Percentiles rank a stretch among this genome's conserved stretches.
Conservation (phyloP, 1,140 invertebrate species). For the Drosophila sulfurigaster region DNA sequence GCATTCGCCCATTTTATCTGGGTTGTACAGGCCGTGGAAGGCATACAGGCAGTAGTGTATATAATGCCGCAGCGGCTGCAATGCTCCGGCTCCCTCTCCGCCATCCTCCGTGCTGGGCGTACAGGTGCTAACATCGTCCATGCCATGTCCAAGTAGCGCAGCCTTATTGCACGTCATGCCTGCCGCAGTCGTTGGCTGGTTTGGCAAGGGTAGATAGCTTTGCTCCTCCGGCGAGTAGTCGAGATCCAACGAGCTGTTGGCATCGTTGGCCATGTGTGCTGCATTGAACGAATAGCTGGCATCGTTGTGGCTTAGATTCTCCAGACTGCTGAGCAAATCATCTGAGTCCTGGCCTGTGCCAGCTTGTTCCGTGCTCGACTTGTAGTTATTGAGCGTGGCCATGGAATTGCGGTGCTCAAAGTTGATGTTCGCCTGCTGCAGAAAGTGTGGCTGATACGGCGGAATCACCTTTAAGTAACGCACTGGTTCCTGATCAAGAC, state of each 20-base stretch:
- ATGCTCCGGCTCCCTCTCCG: slow-evolving; percentile 46
- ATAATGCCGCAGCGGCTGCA: slow-evolving; percentile 76
- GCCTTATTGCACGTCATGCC: neutral
- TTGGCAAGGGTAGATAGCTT: slow-evolving; percentile 72
- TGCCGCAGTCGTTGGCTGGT: slow-evolving; percentile 20
- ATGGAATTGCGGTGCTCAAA: slow-evolving; percentile 65
- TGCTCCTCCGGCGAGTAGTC: slow-evolving; percentile 79
- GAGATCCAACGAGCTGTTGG: slow-evolving; percentile 62
- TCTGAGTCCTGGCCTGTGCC: slow-evolving; percentile 79
- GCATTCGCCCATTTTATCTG: slow-evolving; percentile 85
- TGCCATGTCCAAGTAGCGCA: slow-evolving; percentile 31
- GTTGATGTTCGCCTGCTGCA: slow-evolving; percentile 76
- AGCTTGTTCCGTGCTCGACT: slow-evolving; percentile 72
- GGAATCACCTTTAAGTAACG: slow-evolving; percentile 83
- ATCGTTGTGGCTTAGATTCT: slow-evolving; percentile 80
- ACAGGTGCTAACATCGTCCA: slow-evolving; percentile 57
- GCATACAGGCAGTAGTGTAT: slow-evolving; percentile 87
- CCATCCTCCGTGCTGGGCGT: slow-evolving; percentile 51
- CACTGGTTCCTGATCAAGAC: slow-evolving; percentile 72
- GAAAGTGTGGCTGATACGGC: slow-evolving; percentile 72
- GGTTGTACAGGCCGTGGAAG: slow-evolving; percentile 86
- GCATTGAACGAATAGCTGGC: slow-evolving; percentile 67
- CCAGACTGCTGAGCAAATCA: slow-evolving; percentile 78
- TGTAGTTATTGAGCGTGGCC: slow-evolving; percentile 62
- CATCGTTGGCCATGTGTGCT: slow-evolving; percentile 42